Evolutionary conservation across 2,113 vertebrate genomes (phyloP).

Genomic region (Rhadina sibilatrix): DNA sequence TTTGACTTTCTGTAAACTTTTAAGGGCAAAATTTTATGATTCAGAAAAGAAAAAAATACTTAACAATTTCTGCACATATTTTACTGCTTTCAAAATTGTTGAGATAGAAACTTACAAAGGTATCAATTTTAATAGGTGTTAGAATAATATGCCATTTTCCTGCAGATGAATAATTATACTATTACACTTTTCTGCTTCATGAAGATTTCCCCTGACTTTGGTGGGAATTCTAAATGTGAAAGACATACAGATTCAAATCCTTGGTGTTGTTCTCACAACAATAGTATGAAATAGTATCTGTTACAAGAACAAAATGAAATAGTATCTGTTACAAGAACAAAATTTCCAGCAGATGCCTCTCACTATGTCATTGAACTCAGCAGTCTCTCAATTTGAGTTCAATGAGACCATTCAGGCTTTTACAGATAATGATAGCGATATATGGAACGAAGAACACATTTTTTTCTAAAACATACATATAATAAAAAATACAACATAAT

Average conservation of each 20-base stretch:
- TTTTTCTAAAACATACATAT: neutral
- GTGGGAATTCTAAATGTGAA: neutral
- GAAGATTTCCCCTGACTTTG: constrained; percentile 36
- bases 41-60: neutral
- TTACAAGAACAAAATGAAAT: neutral
- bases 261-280: neutral
- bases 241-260: neutral
- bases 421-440: neutral
- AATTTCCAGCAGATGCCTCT: neutral
- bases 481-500: neutral
- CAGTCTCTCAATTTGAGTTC: neutral
- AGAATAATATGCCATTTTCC: constrained; percentile 1
- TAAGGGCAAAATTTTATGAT: constrained; percentile 14
- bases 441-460: neutral
- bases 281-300: neutral
- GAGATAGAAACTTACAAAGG: neutral
- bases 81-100: constrained; percentile 43
- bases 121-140: constrained; percentile 14
- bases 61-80: neutral
- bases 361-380: neutral
- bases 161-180: constrained; percentile 8
- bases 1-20: constrained; percentile 16
- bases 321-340: neutral
- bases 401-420: neutral
- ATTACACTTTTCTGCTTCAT: constrained; percentile 31